phyloP scores from a whole-genome alignment of 2,888 invertebrate species.

The Cancer borealis region DNA sequence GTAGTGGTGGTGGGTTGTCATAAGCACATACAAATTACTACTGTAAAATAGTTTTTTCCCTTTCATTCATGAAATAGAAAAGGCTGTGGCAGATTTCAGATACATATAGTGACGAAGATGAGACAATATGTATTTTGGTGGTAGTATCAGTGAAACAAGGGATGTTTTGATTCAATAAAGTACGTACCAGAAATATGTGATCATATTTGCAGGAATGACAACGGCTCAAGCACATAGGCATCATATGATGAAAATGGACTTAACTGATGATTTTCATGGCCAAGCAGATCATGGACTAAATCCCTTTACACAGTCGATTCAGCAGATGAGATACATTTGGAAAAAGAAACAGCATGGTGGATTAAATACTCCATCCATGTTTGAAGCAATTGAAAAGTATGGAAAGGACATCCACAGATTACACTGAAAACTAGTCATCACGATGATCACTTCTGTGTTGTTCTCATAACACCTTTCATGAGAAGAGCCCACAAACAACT shows the following conservation, averaged over 20 bases:
- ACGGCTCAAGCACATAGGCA: constrained; percentile 34
- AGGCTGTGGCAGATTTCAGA: too few relatives aligned
- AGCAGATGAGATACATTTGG: not conserved
- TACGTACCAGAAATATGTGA: too few relatives aligned
- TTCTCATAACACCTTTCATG: constrained; percentile 49
- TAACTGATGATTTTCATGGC: not conserved
- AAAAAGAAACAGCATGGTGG: not conserved
- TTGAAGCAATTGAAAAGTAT: not conserved
- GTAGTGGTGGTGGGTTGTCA: too few relatives aligned
- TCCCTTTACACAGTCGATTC: not conserved
- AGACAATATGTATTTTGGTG: too few relatives aligned
- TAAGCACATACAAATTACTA: too few relatives aligned
- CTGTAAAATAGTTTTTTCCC: too few relatives aligned
- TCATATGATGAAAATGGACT: constrained; percentile 30
- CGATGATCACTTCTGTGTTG: not conserved
- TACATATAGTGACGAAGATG: too few relatives aligned
- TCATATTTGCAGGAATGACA: constrained; percentile 44
- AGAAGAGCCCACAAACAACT: not conserved
- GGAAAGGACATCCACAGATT: not conserved
- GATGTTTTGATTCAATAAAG: too few relatives aligned
- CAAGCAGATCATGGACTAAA: constrained; percentile 22
- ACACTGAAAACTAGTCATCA: not conserved
- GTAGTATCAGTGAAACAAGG: too few relatives aligned
- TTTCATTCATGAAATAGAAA: too few relatives aligned
- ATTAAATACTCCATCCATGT: constrained; percentile 26